A percentile compares a stretch with the other conserved stretches of the same genome.
phyloP scores from a whole-genome alignment of 2,797 vertebrate species.

The Sebastes glaucus region DNA sequence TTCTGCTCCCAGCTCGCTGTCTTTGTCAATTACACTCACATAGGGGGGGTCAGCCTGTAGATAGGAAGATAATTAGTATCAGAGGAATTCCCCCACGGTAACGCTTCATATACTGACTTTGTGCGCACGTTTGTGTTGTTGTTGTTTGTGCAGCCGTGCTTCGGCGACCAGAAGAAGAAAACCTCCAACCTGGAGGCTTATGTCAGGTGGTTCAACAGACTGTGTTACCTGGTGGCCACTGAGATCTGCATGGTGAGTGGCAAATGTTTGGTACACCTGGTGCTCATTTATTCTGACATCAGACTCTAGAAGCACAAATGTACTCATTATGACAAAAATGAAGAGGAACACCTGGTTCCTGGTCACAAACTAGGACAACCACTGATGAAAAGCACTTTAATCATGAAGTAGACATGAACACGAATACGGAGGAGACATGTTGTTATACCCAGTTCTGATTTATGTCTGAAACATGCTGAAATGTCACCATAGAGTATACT shows the following conservation, averaged over 20 bases:
- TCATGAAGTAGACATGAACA: background rate
- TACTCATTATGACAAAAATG: background rate
- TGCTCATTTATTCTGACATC: background rate
- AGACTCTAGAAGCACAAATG: background rate
- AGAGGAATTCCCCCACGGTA: conserved; percentile 29
- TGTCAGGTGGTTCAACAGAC: conserved; percentile 96
- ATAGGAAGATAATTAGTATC: conserved; percentile 60
- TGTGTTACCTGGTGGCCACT: conserved; percentile 92
- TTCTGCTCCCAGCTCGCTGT: conserved; percentile 16
- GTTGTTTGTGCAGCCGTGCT: conserved; percentile 82
- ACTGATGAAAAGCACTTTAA: background rate
- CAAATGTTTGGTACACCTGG: background rate
- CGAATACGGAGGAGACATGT: background rate
- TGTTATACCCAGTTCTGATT: background rate
- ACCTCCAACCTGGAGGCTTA: conserved; percentile 94
- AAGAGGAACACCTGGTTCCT: background rate
- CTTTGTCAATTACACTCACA: conserved; percentile 46
- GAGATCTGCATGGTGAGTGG: conserved; percentile 95
- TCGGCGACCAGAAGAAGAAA: conserved; percentile 89
- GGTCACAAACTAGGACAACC: background rate
- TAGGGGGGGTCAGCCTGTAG: conserved; percentile 34
- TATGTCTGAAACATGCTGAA: background rate
- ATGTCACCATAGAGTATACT: background rate
- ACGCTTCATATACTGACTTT: conserved; percentile 1
- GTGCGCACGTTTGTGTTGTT: conserved; percentile 16